A percentile compares a stretch with the other conserved stretches of the same genome.
phyloP scores from a whole-genome alignment of 2,888 invertebrate species.

The Alsophila aescularia region DNA sequence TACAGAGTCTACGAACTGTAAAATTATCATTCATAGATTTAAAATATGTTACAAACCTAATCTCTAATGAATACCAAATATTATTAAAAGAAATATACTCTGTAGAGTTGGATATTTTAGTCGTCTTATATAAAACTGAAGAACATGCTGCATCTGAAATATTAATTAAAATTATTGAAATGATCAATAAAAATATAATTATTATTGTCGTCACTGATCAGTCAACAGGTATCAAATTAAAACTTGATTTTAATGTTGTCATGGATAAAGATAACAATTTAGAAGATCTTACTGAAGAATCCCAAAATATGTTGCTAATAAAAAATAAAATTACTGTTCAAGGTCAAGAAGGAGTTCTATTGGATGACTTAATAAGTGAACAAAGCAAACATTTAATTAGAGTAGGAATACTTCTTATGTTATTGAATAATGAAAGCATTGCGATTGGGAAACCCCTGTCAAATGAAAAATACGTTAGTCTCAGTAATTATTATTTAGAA shows the following conservation, averaged over 20 bases:
- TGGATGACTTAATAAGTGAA: neutral
- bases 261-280: conserved; percentile 3
- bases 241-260: neutral
- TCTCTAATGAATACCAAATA: neutral
- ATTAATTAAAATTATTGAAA: neutral
- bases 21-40: neutral
- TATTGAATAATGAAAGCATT: neutral
- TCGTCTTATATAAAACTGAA: neutral
- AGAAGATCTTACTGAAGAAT: neutral
- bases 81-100: neutral
- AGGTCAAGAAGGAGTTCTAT: neutral
- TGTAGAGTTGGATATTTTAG: neutral
- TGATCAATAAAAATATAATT: neutral
- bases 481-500: neutral
- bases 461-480: neutral
- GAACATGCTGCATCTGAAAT: neutral
- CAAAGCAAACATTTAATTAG: conserved; percentile 1
- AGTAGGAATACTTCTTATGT: neutral
- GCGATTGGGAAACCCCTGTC: conserved; percentile 1
- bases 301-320: neutral
- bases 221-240: neutral
- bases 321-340: conserved; percentile 1
- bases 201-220: conserved; percentile 1
- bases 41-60: neutral
- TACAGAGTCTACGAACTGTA: neutral